phyloP scores from a whole-genome alignment of 2,888 invertebrate species.

The Temnothorax ravouxi region DNA sequence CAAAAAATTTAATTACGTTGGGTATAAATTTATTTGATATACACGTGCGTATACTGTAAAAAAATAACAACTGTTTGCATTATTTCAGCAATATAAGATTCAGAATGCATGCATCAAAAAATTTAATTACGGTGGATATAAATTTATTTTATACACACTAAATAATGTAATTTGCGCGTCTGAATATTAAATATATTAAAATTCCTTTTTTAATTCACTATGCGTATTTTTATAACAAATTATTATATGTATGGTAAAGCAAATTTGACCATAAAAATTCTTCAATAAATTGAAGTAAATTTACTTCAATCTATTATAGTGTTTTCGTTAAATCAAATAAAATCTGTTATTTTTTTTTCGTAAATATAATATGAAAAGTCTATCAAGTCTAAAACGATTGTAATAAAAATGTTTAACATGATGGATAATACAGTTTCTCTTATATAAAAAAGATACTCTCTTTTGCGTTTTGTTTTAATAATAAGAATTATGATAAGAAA shows the following conservation, averaged over 20 bases:
- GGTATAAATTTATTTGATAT: neutral
- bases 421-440: neutral
- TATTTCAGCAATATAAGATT: neutral
- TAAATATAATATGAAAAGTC: neutral
- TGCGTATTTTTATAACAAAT: neutral
- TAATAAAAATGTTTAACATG: neutral
- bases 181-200: constrained; percentile 8
- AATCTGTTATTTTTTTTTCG: neutral
- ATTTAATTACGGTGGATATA: neutral
- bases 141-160: neutral
- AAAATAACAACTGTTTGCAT: constrained; percentile 29
- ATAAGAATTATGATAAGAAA: constrained; percentile 17
- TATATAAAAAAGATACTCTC: neutral
- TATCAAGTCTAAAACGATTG: neutral
- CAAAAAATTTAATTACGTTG: neutral
- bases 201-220: neutral
- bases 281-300: constrained; percentile 7
- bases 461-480: neutral
- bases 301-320: neutral
- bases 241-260: neutral
- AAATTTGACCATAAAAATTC: neutral
- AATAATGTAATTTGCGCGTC: neutral
- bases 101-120: neutral
- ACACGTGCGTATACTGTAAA: neutral
- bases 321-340: neutral